Percentiles rank a stretch among this genome's conserved stretches.
These are phyloP conservation scores for Phortica variegata DNA, from an alignment of 1,140 invertebrate species.

Conservation along the genomic window DNA sequence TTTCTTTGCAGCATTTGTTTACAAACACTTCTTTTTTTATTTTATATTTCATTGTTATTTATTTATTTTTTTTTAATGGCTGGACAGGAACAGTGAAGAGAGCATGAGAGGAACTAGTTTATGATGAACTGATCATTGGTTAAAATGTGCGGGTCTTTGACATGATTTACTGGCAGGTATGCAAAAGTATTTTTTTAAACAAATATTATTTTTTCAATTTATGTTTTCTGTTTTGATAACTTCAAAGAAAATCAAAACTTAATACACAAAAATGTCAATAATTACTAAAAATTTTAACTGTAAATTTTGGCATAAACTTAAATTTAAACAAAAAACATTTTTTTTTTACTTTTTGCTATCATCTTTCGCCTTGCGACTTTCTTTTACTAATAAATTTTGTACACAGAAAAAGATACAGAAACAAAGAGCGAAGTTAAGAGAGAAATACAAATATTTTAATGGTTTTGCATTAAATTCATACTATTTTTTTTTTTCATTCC, in stretches of 20 bases:
- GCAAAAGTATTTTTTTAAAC: background rate
- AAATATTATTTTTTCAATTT: constrained; percentile 1
- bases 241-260: constrained; percentile 37
- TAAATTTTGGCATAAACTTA: constrained; percentile 47
- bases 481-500: constrained; percentile 19
- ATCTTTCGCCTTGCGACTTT: too few species aligned
- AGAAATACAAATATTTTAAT: background rate
- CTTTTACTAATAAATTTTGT: too few species aligned
- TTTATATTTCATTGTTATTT: constrained; percentile 27
- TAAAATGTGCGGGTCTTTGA: constrained; percentile 15
- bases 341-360: constrained; percentile 31
- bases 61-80: background rate
- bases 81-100: background rate
- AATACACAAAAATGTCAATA: constrained; percentile 20
- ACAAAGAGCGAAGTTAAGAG: too few species aligned
- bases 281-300: too few species aligned
- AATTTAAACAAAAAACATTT: constrained; percentile 36
- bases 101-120: constrained; percentile 18
- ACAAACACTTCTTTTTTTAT: constrained; percentile 14
- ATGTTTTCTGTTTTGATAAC: constrained; percentile 30
- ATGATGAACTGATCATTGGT: constrained; percentile 37
- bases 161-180: constrained; percentile 17
- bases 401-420: too few species aligned
- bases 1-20: background rate
- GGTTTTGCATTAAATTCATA: constrained; percentile 7